Percentiles rank a stretch among this genome's conserved stretches.
These are phyloP conservation scores for Saguinus imperator DNA, from an alignment of 2,113 vertebrate species.

Conservation along the genomic window DNA sequence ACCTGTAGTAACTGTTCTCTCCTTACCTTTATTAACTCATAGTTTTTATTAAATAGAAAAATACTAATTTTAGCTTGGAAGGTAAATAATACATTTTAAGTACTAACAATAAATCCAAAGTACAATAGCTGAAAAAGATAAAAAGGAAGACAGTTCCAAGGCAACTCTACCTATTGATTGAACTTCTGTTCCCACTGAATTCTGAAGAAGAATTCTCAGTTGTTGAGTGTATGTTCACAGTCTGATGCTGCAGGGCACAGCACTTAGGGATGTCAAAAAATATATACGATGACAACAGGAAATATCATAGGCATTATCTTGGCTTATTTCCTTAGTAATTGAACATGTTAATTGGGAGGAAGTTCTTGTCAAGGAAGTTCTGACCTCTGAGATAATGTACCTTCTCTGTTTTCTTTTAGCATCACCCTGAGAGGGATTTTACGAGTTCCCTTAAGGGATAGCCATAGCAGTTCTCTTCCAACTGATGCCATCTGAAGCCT, in stretches of 20 bases:
- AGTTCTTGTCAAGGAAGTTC: not conserved
- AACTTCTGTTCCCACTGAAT: not conserved
- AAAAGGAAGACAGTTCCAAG: not conserved
- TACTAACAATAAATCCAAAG: not conserved
- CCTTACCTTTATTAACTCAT: not conserved
- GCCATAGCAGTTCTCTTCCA: not conserved
- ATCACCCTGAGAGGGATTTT: not conserved
- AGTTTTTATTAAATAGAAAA: not conserved
- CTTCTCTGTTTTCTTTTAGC: not conserved
- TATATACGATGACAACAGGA: not conserved
- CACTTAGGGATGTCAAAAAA: not conserved
- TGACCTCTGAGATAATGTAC: not conserved
- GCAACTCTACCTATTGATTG: too few relatives aligned
- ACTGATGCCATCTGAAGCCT: not conserved
- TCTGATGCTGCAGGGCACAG: not conserved
- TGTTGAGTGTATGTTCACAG: not conserved
- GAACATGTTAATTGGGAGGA: not conserved
- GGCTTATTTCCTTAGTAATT: not conserved
- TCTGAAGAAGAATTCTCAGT: not conserved
- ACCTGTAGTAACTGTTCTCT: rapidly evolving
- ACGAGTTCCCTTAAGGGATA: not conserved
- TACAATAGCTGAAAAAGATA: not conserved
- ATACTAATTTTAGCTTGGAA: not conserved
- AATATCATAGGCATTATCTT: not conserved
- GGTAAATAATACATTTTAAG: not conserved